These are phyloP conservation scores for Myrmecobius fasciatus DNA, from an alignment of 2,113 vertebrate genomes.

Conservation along the genomic window DNA sequence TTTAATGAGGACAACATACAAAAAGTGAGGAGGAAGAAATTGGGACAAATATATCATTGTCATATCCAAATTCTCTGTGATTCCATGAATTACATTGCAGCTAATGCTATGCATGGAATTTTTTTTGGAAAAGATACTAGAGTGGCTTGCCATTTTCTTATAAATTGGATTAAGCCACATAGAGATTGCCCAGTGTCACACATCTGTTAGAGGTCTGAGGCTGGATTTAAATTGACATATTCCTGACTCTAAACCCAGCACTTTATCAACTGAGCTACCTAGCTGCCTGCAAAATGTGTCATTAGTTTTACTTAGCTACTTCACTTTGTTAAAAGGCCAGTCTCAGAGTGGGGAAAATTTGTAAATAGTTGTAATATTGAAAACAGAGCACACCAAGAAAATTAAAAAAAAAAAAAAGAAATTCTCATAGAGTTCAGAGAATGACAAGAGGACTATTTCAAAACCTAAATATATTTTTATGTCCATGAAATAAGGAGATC, in stretches of 20 bases:
- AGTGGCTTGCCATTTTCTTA: no score
- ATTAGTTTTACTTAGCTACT: background rate
- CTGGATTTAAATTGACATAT: background rate
- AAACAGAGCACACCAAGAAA: background rate
- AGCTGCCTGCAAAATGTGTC: background rate
- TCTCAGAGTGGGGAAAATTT: background rate
- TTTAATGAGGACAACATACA: background rate
- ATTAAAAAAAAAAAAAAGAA: background rate
- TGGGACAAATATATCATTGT: no score
- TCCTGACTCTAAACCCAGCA: background rate
- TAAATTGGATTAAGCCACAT: background rate
- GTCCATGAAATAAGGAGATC: background rate
- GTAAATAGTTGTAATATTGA: background rate
- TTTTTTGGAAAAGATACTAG: background rate
- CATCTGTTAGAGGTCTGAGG: background rate
- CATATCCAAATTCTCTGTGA: background rate
- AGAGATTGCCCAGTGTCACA: background rate
- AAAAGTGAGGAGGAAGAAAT: background rate
- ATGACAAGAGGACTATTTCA: background rate
- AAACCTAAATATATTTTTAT: background rate
- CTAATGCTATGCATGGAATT: background rate
- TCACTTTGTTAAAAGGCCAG: background rate
- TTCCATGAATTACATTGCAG: background rate
- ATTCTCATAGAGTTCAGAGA: background rate
- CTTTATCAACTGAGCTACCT: background rate